phyloP scores from a whole-genome alignment of 2,797 vertebrate genomes.

The Octomys mimax region DNA sequence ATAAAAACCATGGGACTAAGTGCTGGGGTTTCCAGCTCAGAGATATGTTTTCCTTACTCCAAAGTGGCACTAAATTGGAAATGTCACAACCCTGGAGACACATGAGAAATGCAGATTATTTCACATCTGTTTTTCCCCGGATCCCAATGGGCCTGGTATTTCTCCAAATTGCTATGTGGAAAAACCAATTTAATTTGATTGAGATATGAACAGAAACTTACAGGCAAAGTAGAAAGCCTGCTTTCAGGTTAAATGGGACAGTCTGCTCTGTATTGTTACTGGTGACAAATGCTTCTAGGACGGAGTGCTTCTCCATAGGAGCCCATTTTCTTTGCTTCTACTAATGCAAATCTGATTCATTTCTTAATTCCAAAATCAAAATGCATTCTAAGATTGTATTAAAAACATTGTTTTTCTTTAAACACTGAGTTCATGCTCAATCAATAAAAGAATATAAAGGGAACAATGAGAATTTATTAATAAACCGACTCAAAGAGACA shows the following conservation, averaged over 20 bases:
- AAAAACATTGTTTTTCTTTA: not conserved
- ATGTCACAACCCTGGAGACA: conserved; percentile 79
- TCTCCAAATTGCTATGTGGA: conserved; percentile 76
- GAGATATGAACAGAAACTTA: conserved; percentile 71
- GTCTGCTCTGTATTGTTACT: not conserved
- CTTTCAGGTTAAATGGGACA: conserved; percentile 61
- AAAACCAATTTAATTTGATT: conserved; percentile 84
- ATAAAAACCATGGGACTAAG: not conserved
- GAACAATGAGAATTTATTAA: not conserved
- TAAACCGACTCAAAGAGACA: not conserved
- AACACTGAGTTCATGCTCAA: not conserved
- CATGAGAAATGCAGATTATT: conserved; percentile 77
- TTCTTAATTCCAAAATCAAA: not conserved
- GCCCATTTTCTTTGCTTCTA: not conserved
- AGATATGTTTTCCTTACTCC: conserved; percentile 50
- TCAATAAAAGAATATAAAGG: not conserved
- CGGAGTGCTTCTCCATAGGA: not conserved
- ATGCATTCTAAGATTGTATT: not conserved
- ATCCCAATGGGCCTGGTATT: conserved; percentile 79
- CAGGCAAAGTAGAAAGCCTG: conserved; percentile 33
- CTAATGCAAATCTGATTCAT: not conserved
- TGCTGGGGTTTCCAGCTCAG: not conserved
- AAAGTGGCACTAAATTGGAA: conserved; percentile 74
- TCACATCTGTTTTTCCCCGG: conserved; percentile 75
- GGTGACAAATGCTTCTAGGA: conserved; percentile 44